Conservation (phyloP, 2,888 invertebrate genomes). For the Conchocele bisecta region DNA sequence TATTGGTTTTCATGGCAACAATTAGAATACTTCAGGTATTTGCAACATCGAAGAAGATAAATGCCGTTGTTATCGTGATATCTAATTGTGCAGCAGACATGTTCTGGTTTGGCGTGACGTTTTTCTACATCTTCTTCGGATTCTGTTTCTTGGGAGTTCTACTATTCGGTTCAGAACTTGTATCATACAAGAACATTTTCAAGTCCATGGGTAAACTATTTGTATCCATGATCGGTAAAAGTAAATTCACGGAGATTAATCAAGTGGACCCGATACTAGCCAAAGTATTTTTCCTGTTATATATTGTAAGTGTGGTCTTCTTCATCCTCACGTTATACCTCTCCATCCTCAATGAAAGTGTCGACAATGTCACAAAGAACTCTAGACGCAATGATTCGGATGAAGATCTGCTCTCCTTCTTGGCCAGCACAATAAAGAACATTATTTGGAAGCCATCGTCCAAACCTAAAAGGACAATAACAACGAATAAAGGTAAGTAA, state of each 20-base stretch:
- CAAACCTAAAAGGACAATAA: no score
- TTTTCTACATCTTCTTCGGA: conserved; percentile 48
- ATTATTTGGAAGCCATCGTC: no score
- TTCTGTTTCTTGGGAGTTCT: conserved; percentile 56
- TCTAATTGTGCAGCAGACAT: conserved; percentile 49
- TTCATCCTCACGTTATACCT: not conserved
- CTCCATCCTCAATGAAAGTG: conserved; percentile 6
- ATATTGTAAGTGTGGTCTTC: not conserved
- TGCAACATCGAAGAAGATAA: conserved; percentile 63
- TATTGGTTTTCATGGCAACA: conserved; percentile 64
- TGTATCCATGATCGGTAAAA: conserved; percentile 61
- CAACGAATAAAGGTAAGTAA: no score
- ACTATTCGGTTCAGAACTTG: conserved; percentile 52
- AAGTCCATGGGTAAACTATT: conserved; percentile 56
- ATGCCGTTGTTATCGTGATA: conserved; percentile 55
- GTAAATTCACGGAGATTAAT: conserved; percentile 55
- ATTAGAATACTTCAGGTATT: conserved; percentile 65
- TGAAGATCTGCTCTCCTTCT: no score
- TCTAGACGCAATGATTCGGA: not conserved
- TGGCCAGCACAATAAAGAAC: no score
- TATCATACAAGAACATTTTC: conserved; percentile 48
- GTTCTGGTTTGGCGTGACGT: conserved; percentile 58
- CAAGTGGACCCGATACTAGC: conserved; percentile 43
- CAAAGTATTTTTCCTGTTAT: conserved; percentile 56
- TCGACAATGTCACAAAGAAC: conserved; percentile 14